These are phyloP conservation scores for Junonia oenone DNA, from an alignment of 2,888 invertebrate species.

Conservation along the genomic window DNA sequence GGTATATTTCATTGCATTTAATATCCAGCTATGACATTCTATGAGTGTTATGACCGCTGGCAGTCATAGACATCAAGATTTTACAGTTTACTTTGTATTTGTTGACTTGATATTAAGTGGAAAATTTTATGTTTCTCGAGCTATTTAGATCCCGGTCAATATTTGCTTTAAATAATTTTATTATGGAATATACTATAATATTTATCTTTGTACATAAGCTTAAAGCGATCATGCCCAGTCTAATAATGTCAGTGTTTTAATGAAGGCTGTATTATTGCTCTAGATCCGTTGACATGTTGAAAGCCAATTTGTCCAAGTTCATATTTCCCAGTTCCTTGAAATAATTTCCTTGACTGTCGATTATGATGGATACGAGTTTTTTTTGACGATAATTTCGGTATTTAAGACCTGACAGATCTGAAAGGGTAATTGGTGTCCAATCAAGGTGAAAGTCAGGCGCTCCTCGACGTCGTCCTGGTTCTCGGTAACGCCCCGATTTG, in stretches of 20 bases:
- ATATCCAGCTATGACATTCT: constrained; percentile 15
- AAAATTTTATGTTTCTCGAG: constrained; percentile 15
- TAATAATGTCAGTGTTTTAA: background rate
- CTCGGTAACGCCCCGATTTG: constrained; percentile 27
- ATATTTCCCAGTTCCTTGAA: constrained; percentile 1
- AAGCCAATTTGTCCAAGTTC: background rate
- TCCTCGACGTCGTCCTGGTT: constrained; percentile 24
- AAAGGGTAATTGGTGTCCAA: constrained; percentile 54
- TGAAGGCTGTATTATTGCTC: background rate
- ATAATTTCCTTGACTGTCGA: constrained; percentile 1
- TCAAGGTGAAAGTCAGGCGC: constrained; percentile 55
- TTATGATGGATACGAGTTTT: constrained; percentile 17
- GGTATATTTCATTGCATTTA: constrained; percentile 27
- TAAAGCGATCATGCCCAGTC: background rate
- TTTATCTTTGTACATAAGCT: background rate
- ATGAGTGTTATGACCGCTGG: constrained; percentile 12
- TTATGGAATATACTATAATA: background rate
- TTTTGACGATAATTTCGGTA: constrained; percentile 19
- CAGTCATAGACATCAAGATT: constrained; percentile 24
- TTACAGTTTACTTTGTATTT: constrained; percentile 18
- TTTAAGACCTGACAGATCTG: constrained; percentile 36
- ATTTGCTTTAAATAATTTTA: constrained; percentile 1
- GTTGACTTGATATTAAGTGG: constrained; percentile 14
- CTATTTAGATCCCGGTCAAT: constrained; percentile 8
- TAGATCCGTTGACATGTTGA: background rate